Percentiles rank a stretch among this genome's conserved stretches.
Evolutionary conservation across 1,140 invertebrate genomes (phyloP).

Genomic region (Forficula auricularia): DNA sequence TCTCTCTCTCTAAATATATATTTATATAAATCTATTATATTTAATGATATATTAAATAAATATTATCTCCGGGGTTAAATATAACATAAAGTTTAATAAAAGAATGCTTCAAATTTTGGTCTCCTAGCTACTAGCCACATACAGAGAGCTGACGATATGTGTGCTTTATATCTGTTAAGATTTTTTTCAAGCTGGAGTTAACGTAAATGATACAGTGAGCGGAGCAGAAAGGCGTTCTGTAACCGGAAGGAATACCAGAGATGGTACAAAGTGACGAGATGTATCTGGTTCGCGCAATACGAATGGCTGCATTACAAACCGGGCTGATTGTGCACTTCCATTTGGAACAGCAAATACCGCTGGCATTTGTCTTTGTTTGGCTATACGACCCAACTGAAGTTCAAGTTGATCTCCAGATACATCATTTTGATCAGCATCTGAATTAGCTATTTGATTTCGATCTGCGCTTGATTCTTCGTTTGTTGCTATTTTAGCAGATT

Average conservation of each 20-base stretch:
- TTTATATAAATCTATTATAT: too few relatives aligned
- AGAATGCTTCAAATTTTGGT: neutral
- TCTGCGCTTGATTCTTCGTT: too few relatives aligned
- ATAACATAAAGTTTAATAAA: neutral
- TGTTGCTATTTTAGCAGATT: too few relatives aligned
- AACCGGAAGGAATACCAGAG: constrained; percentile 81
- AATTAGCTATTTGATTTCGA: too few relatives aligned
- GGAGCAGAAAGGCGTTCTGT: constrained; percentile 59
- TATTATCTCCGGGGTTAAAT: constrained; percentile 3
- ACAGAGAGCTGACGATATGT: neutral
- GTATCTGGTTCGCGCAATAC: constrained; percentile 44
- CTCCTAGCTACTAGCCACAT: neutral
- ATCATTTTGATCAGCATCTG: constrained; percentile 14
- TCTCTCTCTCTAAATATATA: too few relatives aligned
- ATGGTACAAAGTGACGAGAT: constrained; percentile 52
- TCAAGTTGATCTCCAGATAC: constrained; percentile 29
- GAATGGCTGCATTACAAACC: constrained; percentile 68
- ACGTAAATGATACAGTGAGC: constrained; percentile 73
- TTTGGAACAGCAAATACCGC: constrained; percentile 19
- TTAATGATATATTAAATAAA: constrained; percentile 6
- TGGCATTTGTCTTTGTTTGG: constrained; percentile 13
- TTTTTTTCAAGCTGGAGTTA: constrained; percentile 60
- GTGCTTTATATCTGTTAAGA: neutral
- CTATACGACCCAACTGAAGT: constrained; percentile 17
- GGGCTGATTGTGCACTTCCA: constrained; percentile 17